phyloP scores from a whole-genome alignment of 2,113 vertebrate species.

The Aspiorhynchus laticeps region DNA sequence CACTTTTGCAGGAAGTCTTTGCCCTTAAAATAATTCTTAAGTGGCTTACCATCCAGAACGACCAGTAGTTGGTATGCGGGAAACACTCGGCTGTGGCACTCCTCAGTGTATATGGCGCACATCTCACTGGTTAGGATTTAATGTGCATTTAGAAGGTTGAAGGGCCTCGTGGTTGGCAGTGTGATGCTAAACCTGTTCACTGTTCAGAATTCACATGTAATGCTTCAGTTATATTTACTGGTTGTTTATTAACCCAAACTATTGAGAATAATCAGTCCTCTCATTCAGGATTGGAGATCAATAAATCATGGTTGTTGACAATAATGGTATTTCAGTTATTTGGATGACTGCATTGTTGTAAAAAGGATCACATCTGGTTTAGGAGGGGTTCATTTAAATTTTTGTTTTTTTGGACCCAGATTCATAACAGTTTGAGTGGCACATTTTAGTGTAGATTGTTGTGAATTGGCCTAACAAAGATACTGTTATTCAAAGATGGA shows the following conservation, averaged over 20 bases:
- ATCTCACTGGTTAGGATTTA: background rate
- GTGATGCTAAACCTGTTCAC: slow-evolving; percentile 27
- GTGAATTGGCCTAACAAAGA: background rate
- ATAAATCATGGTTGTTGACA: slow-evolving; percentile 65
- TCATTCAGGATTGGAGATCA: slow-evolving; percentile 58
- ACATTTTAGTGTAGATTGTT: background rate
- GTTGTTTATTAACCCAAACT: slow-evolving; percentile 41
- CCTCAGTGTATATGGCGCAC: slow-evolving; percentile 18
- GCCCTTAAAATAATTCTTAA: slow-evolving; percentile 13
- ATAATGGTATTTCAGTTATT: background rate
- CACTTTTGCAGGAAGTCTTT: slow-evolving; percentile 39
- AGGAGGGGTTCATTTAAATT: background rate
- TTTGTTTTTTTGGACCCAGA: background rate
- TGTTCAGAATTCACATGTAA: slow-evolving; percentile 16
- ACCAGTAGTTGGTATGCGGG: background rate
- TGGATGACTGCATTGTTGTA: background rate
- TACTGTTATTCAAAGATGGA: background rate
- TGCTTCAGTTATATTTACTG: slow-evolving; percentile 31
- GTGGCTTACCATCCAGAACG: slow-evolving; percentile 35
- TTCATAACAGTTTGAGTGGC: background rate
- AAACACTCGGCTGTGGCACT: slow-evolving; percentile 6
- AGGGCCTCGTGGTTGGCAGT: background rate
- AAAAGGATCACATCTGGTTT: background rate
- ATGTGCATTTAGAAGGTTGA: slow-evolving; percentile 18
- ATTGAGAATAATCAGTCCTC: slow-evolving; percentile 31